Evolutionary conservation across 1,140 invertebrate genomes (phyloP), one percentile per base, ranked within the genome.

Genomic region (Rhopalosiphum maidis): DNA sequence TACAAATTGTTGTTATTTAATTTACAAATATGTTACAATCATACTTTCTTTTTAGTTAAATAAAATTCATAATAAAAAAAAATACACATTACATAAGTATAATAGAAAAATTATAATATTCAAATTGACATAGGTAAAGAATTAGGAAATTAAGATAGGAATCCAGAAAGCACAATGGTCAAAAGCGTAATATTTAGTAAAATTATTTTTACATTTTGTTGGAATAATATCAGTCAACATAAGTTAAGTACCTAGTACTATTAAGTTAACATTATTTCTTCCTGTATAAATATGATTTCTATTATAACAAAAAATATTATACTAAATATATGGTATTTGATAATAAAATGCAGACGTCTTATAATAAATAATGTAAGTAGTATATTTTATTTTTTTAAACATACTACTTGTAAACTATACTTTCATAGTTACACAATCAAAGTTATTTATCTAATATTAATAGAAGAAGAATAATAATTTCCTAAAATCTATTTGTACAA

Each of bases 11-110:
- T 54, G 21, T 25, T 55, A 41, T 55, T 54, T 89, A 37, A 89
- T 89, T 54, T 55, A 89, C 88, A 89, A 51, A 37, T 89, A 89
- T 89, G 21, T 89, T 54, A 89, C 22, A 89, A 89, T 89, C 21
- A 89, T 46, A 51, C 54, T 88, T 51, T 22, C 8, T 30, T n/a
- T 88, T 35, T 35, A 54, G 2, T 15, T 15, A 89, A 54, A 37
- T 46, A 30, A 37, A 89, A 54, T 89, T 3, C 23, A 46, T 46
- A 55, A 25, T 37, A 37, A 37, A 41, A 89, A 89, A 89, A 55
- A 30, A 51, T 54, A 89, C n/a, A 37, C 41, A 89, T 35, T 37
- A 54, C 22, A 89, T 9, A 89, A 88, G 48, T 37, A 54, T 18
- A 86, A 46, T 30, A 77, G 37, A 86, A 89, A 89, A 51, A 89